Base-by-base conservation (phyloP, 2,888 invertebrate species). In the Leuctra nigra region DNA sequence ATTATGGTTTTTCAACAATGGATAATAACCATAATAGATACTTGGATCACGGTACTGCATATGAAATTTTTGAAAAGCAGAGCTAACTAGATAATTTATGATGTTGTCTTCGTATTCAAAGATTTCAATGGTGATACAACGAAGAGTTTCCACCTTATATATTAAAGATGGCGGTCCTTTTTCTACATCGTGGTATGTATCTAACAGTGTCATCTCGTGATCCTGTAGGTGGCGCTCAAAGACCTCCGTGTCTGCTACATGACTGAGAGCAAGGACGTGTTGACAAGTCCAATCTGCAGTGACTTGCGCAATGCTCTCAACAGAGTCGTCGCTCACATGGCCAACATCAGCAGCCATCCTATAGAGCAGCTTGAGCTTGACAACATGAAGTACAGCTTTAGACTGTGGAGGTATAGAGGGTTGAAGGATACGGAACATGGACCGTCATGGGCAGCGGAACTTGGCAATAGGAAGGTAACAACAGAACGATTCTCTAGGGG, bases 321-420 rank as follows among this genome's bases (percentile, higher is more conserved):
- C 44, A 82, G 77, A 64, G 72, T 71, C 13, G 71, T 76, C 0
- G 64, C 66, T 11, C 74, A 77, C 64, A 70, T 75, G 22, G 65
- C 70, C 60, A 69, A 72, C 64, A 11, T 70, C 33, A 67, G 69
- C 23, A 69, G 68, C 44, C 55, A 54, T 9, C 67, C 66, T 25
- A 68, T 67, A 4, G 67, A 68, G 25, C 69, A 71, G 64, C 66
- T 74, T 7, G 66, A 68, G 59, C 63, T 75, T 50, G 68, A 71
- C 7, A 76, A 76, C 1, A 69, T 80, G 63, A 74, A 77, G 66
- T 75, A 83, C 64, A 80, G 82, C 66, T 80, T 74, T 59, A 76
- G 77, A 60, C 70, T 90, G 64, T 91, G 90, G 89, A 76, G 83
- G 23, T 83, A 86, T 69, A 83, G 83, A n/a, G n/a, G n/a, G n/a